Percentiles rank a stretch among this genome's conserved stretches.
phyloP scores from a whole-genome alignment of 1,140 invertebrate genomes.

The Hestina assimilis region DNA sequence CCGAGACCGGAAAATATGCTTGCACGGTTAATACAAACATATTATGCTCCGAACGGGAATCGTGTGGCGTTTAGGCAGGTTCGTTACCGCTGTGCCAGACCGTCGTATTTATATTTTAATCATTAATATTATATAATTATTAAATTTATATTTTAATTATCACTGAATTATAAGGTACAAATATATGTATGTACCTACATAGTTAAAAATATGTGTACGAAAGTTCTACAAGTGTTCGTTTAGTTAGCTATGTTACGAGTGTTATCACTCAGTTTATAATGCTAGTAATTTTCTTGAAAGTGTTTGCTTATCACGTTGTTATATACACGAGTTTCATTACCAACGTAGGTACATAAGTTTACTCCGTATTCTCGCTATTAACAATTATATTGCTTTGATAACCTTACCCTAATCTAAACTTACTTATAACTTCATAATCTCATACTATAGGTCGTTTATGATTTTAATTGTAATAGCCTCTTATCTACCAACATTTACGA shows the following conservation, averaged over 20 bases:
- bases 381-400: not conserved
- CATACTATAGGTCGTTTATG: slow-evolving; percentile 1
- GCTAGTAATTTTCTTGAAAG: slow-evolving; percentile 12
- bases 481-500: not conserved
- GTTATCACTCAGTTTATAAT: not conserved
- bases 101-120: too few relatives aligned
- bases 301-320: not conserved
- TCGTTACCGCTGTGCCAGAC: too few relatives aligned
- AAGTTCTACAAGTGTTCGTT: too few relatives aligned
- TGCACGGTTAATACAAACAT: too few relatives aligned
- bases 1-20: too few relatives aligned
- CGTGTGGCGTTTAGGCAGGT: too few relatives aligned
- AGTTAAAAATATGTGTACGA: too few relatives aligned
- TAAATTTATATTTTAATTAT: too few relatives aligned
- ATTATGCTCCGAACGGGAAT: too few relatives aligned
- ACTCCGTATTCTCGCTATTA: not conserved
- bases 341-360: not conserved
- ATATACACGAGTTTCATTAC: not conserved
- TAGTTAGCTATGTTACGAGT: not conserved
- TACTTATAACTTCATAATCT: slow-evolving; percentile 1
- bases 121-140: too few relatives aligned
- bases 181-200: too few relatives aligned
- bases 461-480: not conserved
- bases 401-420: not conserved
- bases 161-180: too few relatives aligned